Conservation (phyloP, 2,113 vertebrate species). For the Salvelinus fontinalis region DNA sequence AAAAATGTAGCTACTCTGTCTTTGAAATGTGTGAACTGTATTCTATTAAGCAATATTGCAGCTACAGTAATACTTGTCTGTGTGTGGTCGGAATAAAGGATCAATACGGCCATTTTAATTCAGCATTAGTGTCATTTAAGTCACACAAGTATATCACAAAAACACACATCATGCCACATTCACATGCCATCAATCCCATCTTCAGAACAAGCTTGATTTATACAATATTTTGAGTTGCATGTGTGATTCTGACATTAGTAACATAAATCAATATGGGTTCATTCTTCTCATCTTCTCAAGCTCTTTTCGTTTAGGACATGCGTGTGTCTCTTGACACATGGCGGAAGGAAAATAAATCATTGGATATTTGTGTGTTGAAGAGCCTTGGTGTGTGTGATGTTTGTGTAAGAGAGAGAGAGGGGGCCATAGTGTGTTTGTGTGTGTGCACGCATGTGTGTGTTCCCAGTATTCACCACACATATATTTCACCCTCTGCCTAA, state of each 20-base stretch:
- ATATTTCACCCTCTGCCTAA: slow-evolving; percentile 62
- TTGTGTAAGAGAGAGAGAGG: neutral
- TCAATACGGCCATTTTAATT: no score
- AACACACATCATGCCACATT: no score
- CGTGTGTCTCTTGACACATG: slow-evolving; percentile 35
- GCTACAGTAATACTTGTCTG: neutral
- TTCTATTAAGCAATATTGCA: no score
- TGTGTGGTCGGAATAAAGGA: slow-evolving; percentile 7
- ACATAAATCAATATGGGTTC: no score
- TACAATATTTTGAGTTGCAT: no score
- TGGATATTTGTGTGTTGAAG: slow-evolving; percentile 12
- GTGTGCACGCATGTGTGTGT: slow-evolving; percentile 29
- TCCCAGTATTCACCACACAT: slow-evolving; percentile 55
- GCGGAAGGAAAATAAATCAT: slow-evolving; percentile 34
- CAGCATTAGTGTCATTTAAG: no score
- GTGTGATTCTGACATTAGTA: no score
- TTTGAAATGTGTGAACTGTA: no score
- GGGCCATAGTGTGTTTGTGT: neutral
- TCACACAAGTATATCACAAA: no score
- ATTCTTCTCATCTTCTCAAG: slow-evolving; percentile 21
- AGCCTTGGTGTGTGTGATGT: slow-evolving; percentile 19
- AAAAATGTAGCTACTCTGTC: no score
- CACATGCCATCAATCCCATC: no score
- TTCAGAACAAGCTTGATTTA: no score
- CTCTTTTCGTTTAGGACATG: slow-evolving; percentile 22